Evolutionary conservation across 2,888 invertebrate genomes (phyloP).

Genomic region (Pinctada fucata): DNA sequence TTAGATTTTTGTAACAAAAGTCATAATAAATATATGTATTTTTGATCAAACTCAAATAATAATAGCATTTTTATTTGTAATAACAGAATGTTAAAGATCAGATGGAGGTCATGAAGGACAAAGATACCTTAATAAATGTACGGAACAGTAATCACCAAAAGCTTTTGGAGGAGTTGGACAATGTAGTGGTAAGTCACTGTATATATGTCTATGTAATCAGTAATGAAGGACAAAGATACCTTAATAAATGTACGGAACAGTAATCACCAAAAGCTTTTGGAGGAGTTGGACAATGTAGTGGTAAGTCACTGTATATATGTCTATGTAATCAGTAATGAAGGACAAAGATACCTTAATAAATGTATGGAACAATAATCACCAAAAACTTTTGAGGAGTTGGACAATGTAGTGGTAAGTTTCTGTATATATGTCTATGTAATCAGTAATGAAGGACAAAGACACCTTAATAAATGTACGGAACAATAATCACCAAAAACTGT

Average conservation of each 20-base stretch:
- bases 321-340: too few species aligned
- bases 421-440: neutral
- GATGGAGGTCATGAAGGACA: slow-evolving; percentile 93
- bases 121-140: slow-evolving; percentile 90
- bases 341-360: too few species aligned
- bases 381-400: neutral
- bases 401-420: slow-evolving; percentile 11
- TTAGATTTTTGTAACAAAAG: too few species aligned
- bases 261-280: slow-evolving; percentile 88
- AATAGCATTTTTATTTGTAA: neutral
- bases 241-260: slow-evolving; percentile 81
- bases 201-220: neutral
- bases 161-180: slow-evolving; percentile 87
- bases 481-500: slow-evolving; percentile 88
- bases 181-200: slow-evolving; percentile 82
- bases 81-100: slow-evolving; percentile 87
- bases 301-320: slow-evolving; percentile 80
- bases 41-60: too few species aligned
- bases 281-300: slow-evolving; percentile 87
- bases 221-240: slow-evolving; percentile 91
- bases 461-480: slow-evolving; percentile 90
- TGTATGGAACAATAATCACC: neutral
- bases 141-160: slow-evolving; percentile 91
- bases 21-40: too few species aligned
- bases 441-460: slow-evolving; percentile 92